A percentile compares a stretch with the other conserved stretches of the same genome.
phyloP scores from a whole-genome alignment of 2,888 invertebrate genomes.

The Phyto melanocephala region DNA sequence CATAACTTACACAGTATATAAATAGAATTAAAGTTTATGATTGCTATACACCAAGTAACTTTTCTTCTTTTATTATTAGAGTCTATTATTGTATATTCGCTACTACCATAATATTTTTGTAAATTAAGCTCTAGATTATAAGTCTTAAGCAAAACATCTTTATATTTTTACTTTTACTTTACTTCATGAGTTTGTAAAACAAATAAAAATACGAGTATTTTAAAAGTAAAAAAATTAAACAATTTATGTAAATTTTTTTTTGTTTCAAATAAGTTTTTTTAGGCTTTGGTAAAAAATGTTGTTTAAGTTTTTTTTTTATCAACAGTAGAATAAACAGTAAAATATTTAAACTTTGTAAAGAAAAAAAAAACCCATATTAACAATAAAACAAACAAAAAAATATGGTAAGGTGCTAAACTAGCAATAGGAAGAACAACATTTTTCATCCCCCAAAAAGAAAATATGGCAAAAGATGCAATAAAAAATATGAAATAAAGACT shows the following conservation, averaged over 20 bases:
- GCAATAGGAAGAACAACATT: neutral
- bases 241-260: constrained; percentile 57
- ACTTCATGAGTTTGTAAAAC: neutral
- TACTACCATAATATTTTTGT: constrained; percentile 43
- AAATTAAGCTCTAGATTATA: constrained; percentile 54
- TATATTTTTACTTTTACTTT: constrained; percentile 10
- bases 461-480: neutral
- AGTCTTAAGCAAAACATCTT: constrained; percentile 53
- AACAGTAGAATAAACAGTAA: constrained; percentile 24
- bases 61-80: neutral
- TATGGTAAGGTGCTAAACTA: neutral
- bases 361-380: constrained; percentile 8
- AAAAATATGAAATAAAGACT: constrained; percentile 13
- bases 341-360: constrained; percentile 35
- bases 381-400: constrained; percentile 12
- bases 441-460: neutral
- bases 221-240: constrained; percentile 1
- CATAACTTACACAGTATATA: neutral
- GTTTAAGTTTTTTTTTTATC: neutral
- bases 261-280: constrained; percentile 19
- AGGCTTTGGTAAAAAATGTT: neutral
- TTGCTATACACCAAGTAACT: constrained; percentile 1
- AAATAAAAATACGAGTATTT: constrained; percentile 46
- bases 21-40: constrained; percentile 14
- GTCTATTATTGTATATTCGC: neutral